Conservation (phyloP, 2,888 invertebrate genomes). For the Stenolophus ochropezus region DNA sequence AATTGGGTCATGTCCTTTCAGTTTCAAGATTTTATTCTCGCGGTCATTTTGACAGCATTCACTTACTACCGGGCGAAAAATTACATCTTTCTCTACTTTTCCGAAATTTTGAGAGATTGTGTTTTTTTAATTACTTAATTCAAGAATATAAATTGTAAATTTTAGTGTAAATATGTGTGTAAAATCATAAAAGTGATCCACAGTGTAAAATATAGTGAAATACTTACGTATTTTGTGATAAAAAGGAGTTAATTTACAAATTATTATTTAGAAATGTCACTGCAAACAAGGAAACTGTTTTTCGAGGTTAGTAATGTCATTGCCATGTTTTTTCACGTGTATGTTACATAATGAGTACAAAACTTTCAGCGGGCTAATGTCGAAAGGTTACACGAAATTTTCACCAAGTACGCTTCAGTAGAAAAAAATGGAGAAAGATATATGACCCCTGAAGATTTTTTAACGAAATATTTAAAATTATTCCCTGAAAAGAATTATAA, state of each 20-base stretch:
- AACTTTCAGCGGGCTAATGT: constrained; percentile 81
- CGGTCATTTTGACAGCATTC: constrained; percentile 57
- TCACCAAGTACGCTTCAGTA: constrained; percentile 92
- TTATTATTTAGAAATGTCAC: constrained; percentile 16
- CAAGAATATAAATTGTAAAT: not conserved
- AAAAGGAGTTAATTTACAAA: constrained; percentile 71
- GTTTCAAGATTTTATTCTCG: constrained; percentile 56
- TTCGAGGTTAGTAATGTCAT: constrained; percentile 55
- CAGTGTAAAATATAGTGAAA: not conserved
- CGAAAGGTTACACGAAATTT: constrained; percentile 90
- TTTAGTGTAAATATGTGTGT: constrained; percentile 65
- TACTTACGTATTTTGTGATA: constrained; percentile 72
- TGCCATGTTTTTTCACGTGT: constrained; percentile 46
- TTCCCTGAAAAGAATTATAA: constrained; percentile 84
- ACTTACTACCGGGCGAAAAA: constrained; percentile 45
- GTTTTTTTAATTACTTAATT: constrained; percentile 4
- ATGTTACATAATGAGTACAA: constrained; percentile 79
- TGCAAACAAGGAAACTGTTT: constrained; percentile 46
- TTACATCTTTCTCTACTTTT: not conserved
- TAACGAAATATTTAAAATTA: constrained; percentile 92
- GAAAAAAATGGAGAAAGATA: constrained; percentile 90
- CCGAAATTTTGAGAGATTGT: constrained; percentile 16
- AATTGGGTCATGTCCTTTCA: constrained; percentile 59
- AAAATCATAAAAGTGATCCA: constrained; percentile 78
- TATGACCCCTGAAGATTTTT: constrained; percentile 96